Evolutionary conservation across 2,888 invertebrate genomes (phyloP).

Genomic region (Cabera pusaria): DNA sequence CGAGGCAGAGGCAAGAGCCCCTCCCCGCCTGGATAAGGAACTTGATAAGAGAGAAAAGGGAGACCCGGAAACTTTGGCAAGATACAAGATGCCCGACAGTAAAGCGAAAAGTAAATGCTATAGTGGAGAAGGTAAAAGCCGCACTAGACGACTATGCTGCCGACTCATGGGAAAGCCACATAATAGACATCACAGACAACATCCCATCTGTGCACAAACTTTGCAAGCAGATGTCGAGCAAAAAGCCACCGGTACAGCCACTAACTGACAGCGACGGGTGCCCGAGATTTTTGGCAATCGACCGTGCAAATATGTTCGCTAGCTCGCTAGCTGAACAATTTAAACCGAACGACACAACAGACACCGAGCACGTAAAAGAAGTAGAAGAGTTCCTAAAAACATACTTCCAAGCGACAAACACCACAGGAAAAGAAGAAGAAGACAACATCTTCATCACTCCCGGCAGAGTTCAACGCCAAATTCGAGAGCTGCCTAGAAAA

Average conservation of each 20-base stretch:
- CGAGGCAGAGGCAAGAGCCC: not conserved
- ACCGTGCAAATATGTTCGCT: conserved; percentile 6
- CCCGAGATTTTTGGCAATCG: not conserved
- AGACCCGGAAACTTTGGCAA: conserved; percentile 4
- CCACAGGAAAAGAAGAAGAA: too few relatives aligned
- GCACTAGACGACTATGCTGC: conserved; percentile 1
- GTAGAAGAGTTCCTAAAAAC: too few relatives aligned
- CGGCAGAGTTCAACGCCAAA: too few relatives aligned
- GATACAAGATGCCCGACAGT: conserved; percentile 4
- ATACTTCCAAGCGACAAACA: too few relatives aligned
- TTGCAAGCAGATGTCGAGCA: not conserved
- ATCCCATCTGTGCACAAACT: conserved; percentile 1
- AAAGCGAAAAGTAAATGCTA: not conserved
- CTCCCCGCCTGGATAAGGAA: conserved; percentile 4
- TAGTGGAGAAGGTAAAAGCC: not conserved
- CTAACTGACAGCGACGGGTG: not conserved
- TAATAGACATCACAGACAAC: not conserved
- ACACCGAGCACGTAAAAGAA: too few relatives aligned
- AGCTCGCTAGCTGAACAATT: conserved; percentile 4
- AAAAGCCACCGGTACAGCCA: not conserved
- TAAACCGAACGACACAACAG: not conserved
- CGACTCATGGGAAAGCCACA: conserved; percentile 3
- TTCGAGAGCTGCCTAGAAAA: too few relatives aligned
- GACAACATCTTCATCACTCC: too few relatives aligned
- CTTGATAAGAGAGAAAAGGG: conserved; percentile 3